Percentiles rank a stretch among this genome's conserved stretches.
Conservation (phyloP, 2,113 vertebrate genomes). For the Litocranius walleri region DNA sequence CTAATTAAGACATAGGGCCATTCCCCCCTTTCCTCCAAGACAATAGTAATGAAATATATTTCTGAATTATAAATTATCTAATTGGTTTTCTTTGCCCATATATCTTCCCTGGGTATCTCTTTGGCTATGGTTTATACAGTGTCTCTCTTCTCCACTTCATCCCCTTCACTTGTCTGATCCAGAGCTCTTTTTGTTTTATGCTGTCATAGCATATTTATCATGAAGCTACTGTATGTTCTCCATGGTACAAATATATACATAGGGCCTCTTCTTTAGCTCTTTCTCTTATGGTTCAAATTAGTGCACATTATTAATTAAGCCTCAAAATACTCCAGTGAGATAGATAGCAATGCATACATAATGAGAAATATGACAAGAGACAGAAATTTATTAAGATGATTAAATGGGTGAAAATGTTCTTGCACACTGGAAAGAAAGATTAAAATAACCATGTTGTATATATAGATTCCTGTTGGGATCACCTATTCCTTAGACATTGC, state of each 20-base stretch:
- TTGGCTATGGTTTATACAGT: neutral
- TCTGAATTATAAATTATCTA: neutral
- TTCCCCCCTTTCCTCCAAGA: neutral
- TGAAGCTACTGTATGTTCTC: neutral
- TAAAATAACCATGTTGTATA: neutral
- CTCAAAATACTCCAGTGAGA: constrained; percentile 11
- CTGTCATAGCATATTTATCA: neutral
- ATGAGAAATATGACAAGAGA: constrained; percentile 31
- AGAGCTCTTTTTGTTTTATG: constrained; percentile 1
- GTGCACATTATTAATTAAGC: constrained; percentile 34
- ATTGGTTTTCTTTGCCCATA: neutral
- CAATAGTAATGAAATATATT: neutral
- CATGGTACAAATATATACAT: neutral
- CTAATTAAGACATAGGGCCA: neutral
- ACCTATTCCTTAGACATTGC: neutral
- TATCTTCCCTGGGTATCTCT: neutral
- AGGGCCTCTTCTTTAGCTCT: neutral
- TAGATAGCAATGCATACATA: neutral
- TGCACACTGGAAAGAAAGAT: neutral
- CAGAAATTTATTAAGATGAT: constrained; percentile 27
- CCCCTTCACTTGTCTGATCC: neutral
- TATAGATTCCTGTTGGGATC: neutral
- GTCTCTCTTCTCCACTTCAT: neutral
- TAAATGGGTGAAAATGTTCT: constrained; percentile 1
- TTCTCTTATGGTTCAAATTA: constrained; percentile 5